Conservation (phyloP, 2,797 vertebrate species). For the Anolis apletophallus region DNA sequence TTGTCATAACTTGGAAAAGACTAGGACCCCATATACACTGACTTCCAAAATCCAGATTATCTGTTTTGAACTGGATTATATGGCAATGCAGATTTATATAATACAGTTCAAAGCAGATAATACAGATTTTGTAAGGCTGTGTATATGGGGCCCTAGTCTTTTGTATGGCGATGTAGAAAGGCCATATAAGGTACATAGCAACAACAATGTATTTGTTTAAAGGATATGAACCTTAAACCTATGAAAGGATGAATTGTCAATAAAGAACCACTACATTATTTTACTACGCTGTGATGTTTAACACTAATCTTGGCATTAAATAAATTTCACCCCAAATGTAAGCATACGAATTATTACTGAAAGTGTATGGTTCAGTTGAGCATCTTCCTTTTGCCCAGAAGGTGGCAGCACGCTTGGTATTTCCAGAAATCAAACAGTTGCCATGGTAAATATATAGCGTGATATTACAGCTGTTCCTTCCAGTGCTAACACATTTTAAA, state of each 20-base stretch:
- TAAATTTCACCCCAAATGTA: not conserved
- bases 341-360: not conserved
- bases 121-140: too few relatives aligned
- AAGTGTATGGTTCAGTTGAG: too few relatives aligned
- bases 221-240: not conserved
- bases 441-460: conserved; percentile 44
- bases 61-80: too few relatives aligned
- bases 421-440: not conserved
- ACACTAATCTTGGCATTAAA: not conserved
- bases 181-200: too few relatives aligned
- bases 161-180: too few relatives aligned
- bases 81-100: too few relatives aligned
- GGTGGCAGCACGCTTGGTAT: not conserved
- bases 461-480: not conserved
- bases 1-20: too few relatives aligned
- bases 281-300: not conserved
- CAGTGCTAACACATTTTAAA: not conserved
- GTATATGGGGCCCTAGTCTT: too few relatives aligned
- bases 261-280: not conserved
- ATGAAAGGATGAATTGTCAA: not conserved
- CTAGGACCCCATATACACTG: too few relatives aligned
- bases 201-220: not conserved
- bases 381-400: not conserved
- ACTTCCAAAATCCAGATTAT: too few relatives aligned
- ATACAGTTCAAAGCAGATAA: too few relatives aligned